Base-by-base conservation (phyloP, 1,140 invertebrate species). In the Sycobia sp. region DNA sequence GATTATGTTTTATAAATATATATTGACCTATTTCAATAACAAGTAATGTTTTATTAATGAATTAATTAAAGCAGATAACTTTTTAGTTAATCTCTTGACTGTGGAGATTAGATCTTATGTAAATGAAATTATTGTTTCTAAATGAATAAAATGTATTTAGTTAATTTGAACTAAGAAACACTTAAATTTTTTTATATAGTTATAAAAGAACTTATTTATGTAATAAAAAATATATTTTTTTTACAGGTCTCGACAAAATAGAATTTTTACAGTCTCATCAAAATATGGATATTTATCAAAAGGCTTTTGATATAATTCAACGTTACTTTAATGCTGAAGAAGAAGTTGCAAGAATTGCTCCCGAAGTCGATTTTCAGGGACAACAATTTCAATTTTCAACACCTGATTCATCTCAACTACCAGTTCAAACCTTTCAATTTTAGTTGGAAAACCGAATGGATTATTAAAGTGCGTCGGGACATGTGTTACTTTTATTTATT, bases 191-290 rank as follows among this genome's bases (percentile, higher is more conserved):
- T n/a, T n/a, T n/a, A n/a, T n/a, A n/a, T n/a, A n/a, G n/a, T n/a
- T n/a, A n/a, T n/a, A n/a, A 46, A 25, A 10, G 23, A 46, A 2
- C 14, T 1, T 13, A 49, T n/a, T n/a, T n/a, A n/a, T n/a, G n/a
- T 36, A 36, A 36, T 22, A 13, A 22, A 39, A 61, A 64, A 65
- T 62, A 58, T 71, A 69, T 65, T 71, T 61, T 67, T 70, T 71
- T 84, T 83, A 20, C 70, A 95, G 95, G 95, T 71, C 83, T 99
- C 71, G 96, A 98, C 73, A 98, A 98, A 83, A 97, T 99, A 64
- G 97, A 99, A 83, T 96, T 93, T 78, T 84, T 98, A 7, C 97
- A 98, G 81, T 94, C 93, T 13, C 96, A 98, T 78, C 94, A 96
- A 77, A 98, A 98, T 75, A 88, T 93, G 75, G 93, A 97, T 51